Conservation (phyloP, 2,888 invertebrate genomes). For the Merodon equestris region DNA sequence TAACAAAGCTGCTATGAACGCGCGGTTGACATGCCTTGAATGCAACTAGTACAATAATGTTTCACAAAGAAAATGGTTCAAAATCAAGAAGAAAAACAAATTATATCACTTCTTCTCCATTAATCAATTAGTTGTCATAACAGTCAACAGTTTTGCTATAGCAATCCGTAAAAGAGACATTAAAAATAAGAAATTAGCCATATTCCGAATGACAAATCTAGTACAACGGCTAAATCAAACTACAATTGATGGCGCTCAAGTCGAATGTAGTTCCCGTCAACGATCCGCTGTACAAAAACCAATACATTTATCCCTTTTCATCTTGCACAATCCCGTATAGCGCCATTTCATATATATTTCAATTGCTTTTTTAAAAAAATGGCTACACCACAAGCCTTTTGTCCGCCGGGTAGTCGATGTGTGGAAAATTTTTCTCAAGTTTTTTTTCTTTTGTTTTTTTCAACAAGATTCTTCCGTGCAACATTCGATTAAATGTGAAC, state of each 20-base stretch:
- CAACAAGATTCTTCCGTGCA: conserved; percentile 55
- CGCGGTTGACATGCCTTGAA: no score
- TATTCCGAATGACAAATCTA: conserved; percentile 24
- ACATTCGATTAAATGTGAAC: conserved; percentile 46
- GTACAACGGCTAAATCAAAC: neutral
- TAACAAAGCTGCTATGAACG: no score
- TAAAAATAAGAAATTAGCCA: no score
- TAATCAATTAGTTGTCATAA: no score
- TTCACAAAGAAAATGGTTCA: no score
- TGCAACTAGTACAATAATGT: no score
- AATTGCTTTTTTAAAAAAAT: conserved; percentile 80
- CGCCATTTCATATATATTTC: conserved; percentile 50
- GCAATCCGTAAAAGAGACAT: no score
- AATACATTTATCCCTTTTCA: conserved; percentile 33
- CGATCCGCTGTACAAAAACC: conserved; percentile 40
- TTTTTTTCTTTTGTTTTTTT: conserved; percentile 60
- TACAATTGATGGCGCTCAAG: conserved; percentile 1
- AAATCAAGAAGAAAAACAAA: no score
- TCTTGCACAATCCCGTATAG: conserved; percentile 43
- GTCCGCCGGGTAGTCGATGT: conserved; percentile 79
- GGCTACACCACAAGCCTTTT: conserved; percentile 83
- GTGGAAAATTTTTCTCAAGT: conserved; percentile 59
- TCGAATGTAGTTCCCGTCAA: conserved; percentile 21
- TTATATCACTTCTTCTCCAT: no score
- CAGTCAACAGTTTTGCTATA: no score